Percentiles rank a stretch among this genome's conserved stretches.
These are phyloP conservation scores for Archips xylosteana DNA, from an alignment of 2,888 invertebrate species.

Conservation along the genomic window DNA sequence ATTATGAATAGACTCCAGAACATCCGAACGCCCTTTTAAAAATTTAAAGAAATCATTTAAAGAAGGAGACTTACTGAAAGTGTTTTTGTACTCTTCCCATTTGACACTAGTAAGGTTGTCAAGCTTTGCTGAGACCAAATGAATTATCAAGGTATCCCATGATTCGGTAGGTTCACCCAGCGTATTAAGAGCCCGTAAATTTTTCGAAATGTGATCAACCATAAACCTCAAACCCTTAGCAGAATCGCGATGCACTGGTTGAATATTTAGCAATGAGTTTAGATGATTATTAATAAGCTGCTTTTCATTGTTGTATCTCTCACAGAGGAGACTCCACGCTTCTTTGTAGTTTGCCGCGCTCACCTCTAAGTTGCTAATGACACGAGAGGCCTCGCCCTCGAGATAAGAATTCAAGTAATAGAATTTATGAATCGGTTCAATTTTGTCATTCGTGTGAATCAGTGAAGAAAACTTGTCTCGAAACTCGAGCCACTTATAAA, in stretches of 20 bases:
- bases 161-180: background rate
- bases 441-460: background rate
- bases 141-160: background rate
- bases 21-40: too few species aligned
- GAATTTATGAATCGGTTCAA: background rate
- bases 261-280: background rate
- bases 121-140: slow-evolving; percentile 4
- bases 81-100: too few species aligned
- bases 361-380: slow-evolving; percentile 32
- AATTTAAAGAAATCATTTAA: slow-evolving; percentile 3
- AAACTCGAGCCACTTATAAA: background rate
- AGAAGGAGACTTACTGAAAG: background rate
- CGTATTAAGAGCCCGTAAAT: background rate
- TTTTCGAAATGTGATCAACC: background rate
- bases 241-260: background rate
- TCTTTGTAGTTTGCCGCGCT: slow-evolving; percentile 24
- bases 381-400: slow-evolving; percentile 23
- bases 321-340: slow-evolving; percentile 28
- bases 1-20: too few species aligned
- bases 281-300: background rate
- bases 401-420: slow-evolving; percentile 1
- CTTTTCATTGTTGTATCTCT: slow-evolving; percentile 21
- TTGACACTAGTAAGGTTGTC: slow-evolving; percentile 6
- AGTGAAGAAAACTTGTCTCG: background rate
- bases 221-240: background rate